Base-by-base conservation (phyloP, 2,888 invertebrate genomes). In the Osedax frankpressi region DNA sequence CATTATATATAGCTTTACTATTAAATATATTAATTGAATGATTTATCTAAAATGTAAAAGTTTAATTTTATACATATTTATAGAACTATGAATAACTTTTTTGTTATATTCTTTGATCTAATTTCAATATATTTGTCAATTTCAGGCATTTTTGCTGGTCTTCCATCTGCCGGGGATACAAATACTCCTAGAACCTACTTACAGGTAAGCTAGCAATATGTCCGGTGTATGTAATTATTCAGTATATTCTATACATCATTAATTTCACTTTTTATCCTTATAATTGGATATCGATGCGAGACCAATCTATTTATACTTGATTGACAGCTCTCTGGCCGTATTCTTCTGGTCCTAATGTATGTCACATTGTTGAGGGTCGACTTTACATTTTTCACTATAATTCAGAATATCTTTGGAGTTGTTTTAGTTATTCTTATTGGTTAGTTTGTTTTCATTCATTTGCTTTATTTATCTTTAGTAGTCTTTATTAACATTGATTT, bases 301-400 rank as follows among this genome's bases (percentile, higher is more conserved):
- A n/a, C n/a, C n/a, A n/a, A n/a, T n/a, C n/a, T n/a, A n/a, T n/a
- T n/a, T n/a, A n/a, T n/a, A n/a, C n/a, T n/a, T n/a, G n/a, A n/a
- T n/a, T n/a, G 11, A 44, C 95, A 97, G 86, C 88, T 99, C 44
- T 93, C 94, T 73, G 98, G 98, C 59, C 89, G 98, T 79, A 89
- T 97, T 78, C 88, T 98, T 73, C 88, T 99, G 74, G 95, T 97
- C 28, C 95, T 98, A 86, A 99, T 99, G 98, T 98, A 98, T 85
- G 89, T 96, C 81, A 97, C 97, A 11, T 87, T 98, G 73, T 89
- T 98, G 77, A 89, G 95, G 81, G 92, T 97, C 82, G 97, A 98
- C 44, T 86, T 92, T 76, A 91, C 91, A 68, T 90, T 95, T 84
- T 83, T 87, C 29, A 87, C 93, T 90, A 90, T 96, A 76, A 81